A percentile compares a stretch with the other conserved stretches of the same genome.
Conservation (phyloP, 1,140 invertebrate genomes). For the Drosophila baimaii region DNA sequence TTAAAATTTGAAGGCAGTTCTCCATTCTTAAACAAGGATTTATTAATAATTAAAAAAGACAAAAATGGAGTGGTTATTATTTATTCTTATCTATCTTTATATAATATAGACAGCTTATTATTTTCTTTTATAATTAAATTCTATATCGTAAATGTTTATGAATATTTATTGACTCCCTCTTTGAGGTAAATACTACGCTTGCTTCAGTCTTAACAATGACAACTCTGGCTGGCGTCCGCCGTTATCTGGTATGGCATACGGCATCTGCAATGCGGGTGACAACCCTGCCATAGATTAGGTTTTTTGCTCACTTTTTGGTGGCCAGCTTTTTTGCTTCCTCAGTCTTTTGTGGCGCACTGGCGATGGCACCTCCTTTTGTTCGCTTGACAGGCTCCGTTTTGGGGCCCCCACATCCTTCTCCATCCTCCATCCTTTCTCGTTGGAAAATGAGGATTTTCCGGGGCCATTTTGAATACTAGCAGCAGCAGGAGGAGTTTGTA, state of each 20-base stretch:
- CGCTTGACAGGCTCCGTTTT: slow-evolving; percentile 27
- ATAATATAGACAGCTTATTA: no score
- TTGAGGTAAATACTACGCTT: background rate
- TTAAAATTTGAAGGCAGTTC: background rate
- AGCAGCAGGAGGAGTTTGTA: no score
- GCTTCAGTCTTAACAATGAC: slow-evolving; percentile 15
- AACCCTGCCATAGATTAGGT: slow-evolving; percentile 45
- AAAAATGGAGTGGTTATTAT: no score
- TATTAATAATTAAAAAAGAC: no score
- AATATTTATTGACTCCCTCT: background rate
- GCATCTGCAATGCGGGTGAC: slow-evolving; percentile 47
- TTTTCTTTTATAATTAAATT: background rate
- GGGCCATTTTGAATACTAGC: slow-evolving; percentile 26
- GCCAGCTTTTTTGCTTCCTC: slow-evolving; percentile 39
- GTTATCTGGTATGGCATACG: slow-evolving; percentile 11
- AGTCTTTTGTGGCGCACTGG: slow-evolving; percentile 31
- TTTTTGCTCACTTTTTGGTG: slow-evolving; percentile 45
- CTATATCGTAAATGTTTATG: no score
- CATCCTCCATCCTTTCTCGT: background rate
- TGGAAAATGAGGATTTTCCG: slow-evolving; percentile 14
- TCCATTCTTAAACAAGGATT: no score
- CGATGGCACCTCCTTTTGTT: slow-evolving; percentile 45
- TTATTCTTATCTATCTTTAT: background rate
- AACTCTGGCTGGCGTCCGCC: slow-evolving; percentile 8
- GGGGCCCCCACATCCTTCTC: background rate